Conservation (phyloP, 2,888 invertebrate species). For the Idaea aversata region DNA sequence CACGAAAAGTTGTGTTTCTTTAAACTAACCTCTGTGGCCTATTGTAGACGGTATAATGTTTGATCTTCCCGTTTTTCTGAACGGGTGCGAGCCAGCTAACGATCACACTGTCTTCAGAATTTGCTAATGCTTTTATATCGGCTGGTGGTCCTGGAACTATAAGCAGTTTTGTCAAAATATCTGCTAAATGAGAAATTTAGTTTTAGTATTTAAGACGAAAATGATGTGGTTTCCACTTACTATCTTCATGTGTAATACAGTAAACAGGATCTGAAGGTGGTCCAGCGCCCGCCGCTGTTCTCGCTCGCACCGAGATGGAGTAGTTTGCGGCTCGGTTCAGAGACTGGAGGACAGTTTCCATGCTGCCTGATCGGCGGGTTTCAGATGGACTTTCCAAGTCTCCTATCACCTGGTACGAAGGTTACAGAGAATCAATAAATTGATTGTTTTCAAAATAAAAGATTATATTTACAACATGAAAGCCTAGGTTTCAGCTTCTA, state of each 20-base stretch:
- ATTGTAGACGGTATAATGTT: conserved; percentile 89
- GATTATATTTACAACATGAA: background rate
- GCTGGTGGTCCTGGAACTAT: conserved; percentile 91
- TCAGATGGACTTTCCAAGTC: conserved; percentile 71
- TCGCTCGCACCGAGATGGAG: conserved; percentile 88
- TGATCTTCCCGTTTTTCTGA: conserved; percentile 89
- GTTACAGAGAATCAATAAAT: background rate
- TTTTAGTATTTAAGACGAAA: background rate
- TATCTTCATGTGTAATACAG: conserved; percentile 91
- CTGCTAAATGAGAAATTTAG: too few relatives aligned
- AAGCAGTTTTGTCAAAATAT: conserved; percentile 6
- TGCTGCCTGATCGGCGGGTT: conserved; percentile 86
- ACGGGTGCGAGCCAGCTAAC: conserved; percentile 92
- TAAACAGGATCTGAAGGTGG: conserved; percentile 84
- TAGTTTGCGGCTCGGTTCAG: conserved; percentile 91
- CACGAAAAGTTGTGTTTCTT: background rate
- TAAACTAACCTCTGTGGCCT: conserved; percentile 75
- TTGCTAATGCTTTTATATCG: conserved; percentile 89
- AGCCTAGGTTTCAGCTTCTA: background rate
- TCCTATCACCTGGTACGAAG: conserved; percentile 47
- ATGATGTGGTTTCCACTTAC: conserved; percentile 63
- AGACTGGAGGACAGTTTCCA: conserved; percentile 86
- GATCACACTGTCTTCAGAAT: conserved; percentile 89
- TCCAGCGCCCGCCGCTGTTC: conserved; percentile 92
- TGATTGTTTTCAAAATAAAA: background rate